phyloP scores from a whole-genome alignment of 2,888 invertebrate species.

The Zelleria hepariella region DNA sequence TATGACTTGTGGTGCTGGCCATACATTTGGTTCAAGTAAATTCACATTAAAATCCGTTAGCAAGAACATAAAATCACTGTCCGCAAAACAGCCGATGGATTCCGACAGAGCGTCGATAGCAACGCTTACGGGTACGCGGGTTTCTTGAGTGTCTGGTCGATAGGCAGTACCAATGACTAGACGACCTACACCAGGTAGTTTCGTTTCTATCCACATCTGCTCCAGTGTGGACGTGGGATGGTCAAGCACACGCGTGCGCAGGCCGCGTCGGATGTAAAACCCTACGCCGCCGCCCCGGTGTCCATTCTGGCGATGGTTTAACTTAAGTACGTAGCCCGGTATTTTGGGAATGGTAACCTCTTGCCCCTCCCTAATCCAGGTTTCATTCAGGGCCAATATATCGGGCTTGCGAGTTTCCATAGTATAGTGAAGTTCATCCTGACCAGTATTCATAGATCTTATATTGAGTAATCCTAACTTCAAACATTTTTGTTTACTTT shows the following conservation, averaged over 20 bases:
- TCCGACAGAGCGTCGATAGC: background rate
- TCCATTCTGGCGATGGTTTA: background rate
- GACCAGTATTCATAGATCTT: too few species aligned
- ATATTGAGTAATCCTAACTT: background rate
- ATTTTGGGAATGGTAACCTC: background rate
- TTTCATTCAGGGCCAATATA: background rate
- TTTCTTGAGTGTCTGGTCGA: background rate
- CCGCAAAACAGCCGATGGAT: background rate
- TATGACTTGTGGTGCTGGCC: background rate
- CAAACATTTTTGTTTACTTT: background rate
- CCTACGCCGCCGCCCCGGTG: background rate
- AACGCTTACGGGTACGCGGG: background rate
- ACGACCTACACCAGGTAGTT: background rate
- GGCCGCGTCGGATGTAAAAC: background rate
- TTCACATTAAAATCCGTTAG: background rate
- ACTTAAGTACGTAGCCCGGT: background rate
- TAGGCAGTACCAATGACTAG: slow-evolving; percentile 3
- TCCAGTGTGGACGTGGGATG: background rate
- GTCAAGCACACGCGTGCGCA: background rate
- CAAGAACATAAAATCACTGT: background rate
- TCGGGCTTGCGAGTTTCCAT: background rate
- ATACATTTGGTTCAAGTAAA: background rate
- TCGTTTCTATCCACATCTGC: background rate
- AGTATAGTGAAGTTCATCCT: background rate
- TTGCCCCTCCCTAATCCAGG: background rate